Conservation (phyloP, 2,797 vertebrate species). For the Brachyalestes nurse region DNA sequence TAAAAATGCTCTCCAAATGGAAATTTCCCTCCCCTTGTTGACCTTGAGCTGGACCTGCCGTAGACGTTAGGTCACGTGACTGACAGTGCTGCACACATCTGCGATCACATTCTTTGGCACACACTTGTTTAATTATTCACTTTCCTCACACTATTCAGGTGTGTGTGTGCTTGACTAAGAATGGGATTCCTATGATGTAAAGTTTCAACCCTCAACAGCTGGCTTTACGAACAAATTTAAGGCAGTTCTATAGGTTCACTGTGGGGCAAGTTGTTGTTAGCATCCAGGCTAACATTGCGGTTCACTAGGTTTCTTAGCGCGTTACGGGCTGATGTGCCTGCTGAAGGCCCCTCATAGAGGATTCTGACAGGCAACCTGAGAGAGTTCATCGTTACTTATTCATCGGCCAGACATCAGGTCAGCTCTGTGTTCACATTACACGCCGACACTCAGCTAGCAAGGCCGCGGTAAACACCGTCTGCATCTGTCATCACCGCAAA, state of each 20-base stretch:
- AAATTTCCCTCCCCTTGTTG: conserved; percentile 35
- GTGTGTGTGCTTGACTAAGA: background rate
- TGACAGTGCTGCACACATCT: conserved; percentile 34
- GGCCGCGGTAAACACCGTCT: conserved; percentile 31
- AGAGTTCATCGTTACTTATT: conserved; percentile 72
- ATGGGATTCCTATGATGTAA: background rate
- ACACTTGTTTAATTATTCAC: conserved; percentile 47
- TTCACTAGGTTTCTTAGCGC: background rate
- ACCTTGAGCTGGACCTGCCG: conserved; percentile 42
- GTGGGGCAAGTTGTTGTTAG: background rate
- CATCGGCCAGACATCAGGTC: conserved; percentile 64
- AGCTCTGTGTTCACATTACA: conserved; percentile 59
- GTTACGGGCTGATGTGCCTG: conserved; percentile 17
- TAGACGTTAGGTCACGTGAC: conserved; percentile 44
- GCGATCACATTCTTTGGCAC: conserved; percentile 26
- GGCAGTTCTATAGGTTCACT: background rate
- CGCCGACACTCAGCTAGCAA: conserved; percentile 35
- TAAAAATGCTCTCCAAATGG: conserved; percentile 25
- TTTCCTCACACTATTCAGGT: conserved; percentile 20
- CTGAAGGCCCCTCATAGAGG: conserved; percentile 33
- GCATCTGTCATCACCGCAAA: conserved; percentile 11
- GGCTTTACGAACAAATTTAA: background rate
- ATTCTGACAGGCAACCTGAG: conserved; percentile 68
- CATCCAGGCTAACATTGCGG: background rate
- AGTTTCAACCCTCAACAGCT: background rate